phyloP scores from a whole-genome alignment of 2,113 vertebrate species.

The Lycocorax pyrrhopterus region DNA sequence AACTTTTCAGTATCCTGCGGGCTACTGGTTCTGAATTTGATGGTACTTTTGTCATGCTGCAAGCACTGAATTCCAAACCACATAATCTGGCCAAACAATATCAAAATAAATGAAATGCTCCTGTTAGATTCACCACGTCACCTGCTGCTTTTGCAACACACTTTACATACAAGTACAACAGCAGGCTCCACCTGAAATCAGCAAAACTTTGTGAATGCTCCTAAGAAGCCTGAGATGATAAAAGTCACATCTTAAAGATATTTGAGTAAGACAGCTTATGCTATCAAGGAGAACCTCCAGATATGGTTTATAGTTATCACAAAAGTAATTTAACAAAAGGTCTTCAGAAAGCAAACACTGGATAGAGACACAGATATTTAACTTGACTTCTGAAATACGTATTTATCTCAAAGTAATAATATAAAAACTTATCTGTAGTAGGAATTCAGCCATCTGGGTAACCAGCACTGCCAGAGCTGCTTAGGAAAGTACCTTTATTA shows the following conservation, averaged over 20 bases:
- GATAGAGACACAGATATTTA: background rate
- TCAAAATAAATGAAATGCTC: background rate
- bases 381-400: background rate
- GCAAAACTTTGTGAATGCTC: background rate
- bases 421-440: background rate
- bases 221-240: background rate
- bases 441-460: background rate
- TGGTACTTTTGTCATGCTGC: background rate
- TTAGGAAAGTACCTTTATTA: background rate
- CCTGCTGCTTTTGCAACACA: background rate
- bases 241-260: background rate
- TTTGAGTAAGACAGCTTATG: background rate
- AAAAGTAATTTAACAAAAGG: background rate
- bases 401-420: background rate
- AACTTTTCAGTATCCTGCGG: background rate
- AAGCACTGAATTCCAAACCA: background rate
- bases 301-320: background rate
- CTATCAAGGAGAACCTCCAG: background rate
- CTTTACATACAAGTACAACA: background rate
- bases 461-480: background rate
- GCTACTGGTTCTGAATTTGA: background rate
- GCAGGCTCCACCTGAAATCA: background rate
- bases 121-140: background rate
- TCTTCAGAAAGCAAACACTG: background rate
- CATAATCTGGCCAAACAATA: background rate